Base-by-base conservation (phyloP, 2,888 invertebrate genomes). In the Frankliniella fusca region DNA sequence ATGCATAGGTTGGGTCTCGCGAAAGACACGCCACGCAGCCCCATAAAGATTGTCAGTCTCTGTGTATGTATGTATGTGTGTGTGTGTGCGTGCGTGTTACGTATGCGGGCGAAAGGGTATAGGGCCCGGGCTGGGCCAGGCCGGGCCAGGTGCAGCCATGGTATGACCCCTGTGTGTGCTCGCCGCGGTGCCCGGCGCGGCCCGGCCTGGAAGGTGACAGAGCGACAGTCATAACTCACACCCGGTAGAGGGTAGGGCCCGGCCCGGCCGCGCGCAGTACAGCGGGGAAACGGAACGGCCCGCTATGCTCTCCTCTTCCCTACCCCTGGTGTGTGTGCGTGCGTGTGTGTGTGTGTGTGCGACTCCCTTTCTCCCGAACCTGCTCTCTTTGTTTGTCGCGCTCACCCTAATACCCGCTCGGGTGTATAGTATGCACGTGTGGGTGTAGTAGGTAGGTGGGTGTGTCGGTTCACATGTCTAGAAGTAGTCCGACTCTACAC, bases 191-290 rank as follows among this genome's bases (percentile, higher is more conserved):
- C 18, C 18, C 18, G 54, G 54, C 23, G 23, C 70, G 23, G 23
- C 70, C 65, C 65, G 70, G 27, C 70, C 27, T 27, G 70, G 70
- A 23, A 76, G 70, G 70, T 76, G 70, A 76, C 70, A 76, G 70
- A 76, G 70, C 70, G 70, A 76, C 70, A 76, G 23, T 76, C 70
- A 76, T 76, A 76, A 76, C 70, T 76, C 70, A 76, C 70, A 76
- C 70, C 23, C 70, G 9, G 23, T 20, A 3, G 10, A 7, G 10
- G 54, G 54, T 54, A n/a, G n/a, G n/a, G n/a, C n/a, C n/a, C n/a
- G n/a, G n/a, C n/a, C n/a, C n/a, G n/a, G n/a, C n/a, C n/a, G n/a
- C n/a, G n/a, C n/a, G n/a, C n/a, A n/a, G n/a, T n/a, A n/a, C n/a
- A n/a, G n/a, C n/a, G n/a, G n/a, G n/a, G n/a, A n/a, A n/a, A n/a